Conservation (phyloP, 2,888 invertebrate species). For the Arge pagana region DNA sequence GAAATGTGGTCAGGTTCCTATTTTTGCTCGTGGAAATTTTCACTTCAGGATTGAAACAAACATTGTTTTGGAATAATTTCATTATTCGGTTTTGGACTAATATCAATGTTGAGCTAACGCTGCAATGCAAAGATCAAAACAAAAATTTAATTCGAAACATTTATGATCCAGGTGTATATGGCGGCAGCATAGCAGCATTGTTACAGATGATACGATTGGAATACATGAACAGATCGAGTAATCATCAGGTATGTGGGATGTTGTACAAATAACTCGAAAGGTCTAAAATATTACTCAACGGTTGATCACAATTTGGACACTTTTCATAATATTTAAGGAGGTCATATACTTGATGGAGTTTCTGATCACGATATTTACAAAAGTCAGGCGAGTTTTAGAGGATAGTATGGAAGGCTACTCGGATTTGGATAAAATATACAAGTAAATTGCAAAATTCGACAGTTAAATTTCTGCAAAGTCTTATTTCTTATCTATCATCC, state of each 20-base stretch:
- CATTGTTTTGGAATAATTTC: no score
- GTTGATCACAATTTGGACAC: constrained; percentile 3
- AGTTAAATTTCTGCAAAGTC: constrained; percentile 7
- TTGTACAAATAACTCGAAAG: neutral
- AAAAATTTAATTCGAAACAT: constrained; percentile 4
- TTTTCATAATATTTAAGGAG: constrained; percentile 34
- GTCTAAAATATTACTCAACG: no score
- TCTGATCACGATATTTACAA: constrained; percentile 55
- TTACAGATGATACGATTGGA: constrained; percentile 69
- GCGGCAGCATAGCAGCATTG: constrained; percentile 65
- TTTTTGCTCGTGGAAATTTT: no score
- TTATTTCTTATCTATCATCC: neutral
- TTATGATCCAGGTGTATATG: constrained; percentile 61
- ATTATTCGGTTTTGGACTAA: no score
- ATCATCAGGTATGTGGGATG: constrained; percentile 50
- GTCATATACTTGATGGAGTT: constrained; percentile 42
- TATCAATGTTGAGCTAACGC: no score
- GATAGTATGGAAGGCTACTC: constrained; percentile 57
- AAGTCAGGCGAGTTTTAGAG: constrained; percentile 62
- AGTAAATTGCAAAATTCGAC: constrained; percentile 50
- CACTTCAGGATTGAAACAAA: no score
- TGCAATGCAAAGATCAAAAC: no score
- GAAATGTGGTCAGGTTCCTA: no score
- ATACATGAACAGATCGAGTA: constrained; percentile 61
- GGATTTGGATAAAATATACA: constrained; percentile 61